A percentile compares a stretch with the other conserved stretches of the same genome.
These are phyloP conservation scores for Sipha flava DNA, from an alignment of 1,140 invertebrate species.

Conservation along the genomic window DNA sequence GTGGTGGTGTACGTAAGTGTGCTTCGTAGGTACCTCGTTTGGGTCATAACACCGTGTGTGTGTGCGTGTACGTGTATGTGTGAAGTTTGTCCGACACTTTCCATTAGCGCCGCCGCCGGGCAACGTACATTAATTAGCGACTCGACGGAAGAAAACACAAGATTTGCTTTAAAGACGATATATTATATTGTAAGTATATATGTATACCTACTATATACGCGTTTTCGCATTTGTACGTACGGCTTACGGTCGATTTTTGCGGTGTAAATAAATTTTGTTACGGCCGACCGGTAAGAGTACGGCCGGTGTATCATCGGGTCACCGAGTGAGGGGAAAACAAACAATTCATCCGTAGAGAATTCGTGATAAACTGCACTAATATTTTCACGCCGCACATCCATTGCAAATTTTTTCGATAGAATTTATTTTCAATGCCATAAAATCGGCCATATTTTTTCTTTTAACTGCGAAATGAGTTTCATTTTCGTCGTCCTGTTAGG, in stretches of 20 bases:
- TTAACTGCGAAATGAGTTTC: too few species aligned
- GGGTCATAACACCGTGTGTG: neutral
- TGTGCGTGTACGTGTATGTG: neutral
- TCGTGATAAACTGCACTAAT: too few species aligned
- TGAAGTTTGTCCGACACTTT: constrained; percentile 10
- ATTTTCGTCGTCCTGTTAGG: too few species aligned
- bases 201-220: neutral
- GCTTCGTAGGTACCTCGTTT: neutral
- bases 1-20: neutral
- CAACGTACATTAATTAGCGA: constrained; percentile 16
- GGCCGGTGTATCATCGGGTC: neutral
- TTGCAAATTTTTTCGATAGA: too few species aligned
- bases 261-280: neutral
- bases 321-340: neutral
- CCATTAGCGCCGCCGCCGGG: neutral
- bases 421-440: too few species aligned
- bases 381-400: too few species aligned
- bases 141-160: constrained; percentile 8
- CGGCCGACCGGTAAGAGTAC: neutral
- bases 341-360: too few species aligned
- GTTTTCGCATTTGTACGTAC: neutral
- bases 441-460: too few species aligned
- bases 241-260: neutral
- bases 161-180: constrained; percentile 11
- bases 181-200: neutral